These are phyloP conservation scores for Thereuonema tuberculata DNA, from an alignment of 1,140 invertebrate species.

Conservation along the genomic window DNA sequence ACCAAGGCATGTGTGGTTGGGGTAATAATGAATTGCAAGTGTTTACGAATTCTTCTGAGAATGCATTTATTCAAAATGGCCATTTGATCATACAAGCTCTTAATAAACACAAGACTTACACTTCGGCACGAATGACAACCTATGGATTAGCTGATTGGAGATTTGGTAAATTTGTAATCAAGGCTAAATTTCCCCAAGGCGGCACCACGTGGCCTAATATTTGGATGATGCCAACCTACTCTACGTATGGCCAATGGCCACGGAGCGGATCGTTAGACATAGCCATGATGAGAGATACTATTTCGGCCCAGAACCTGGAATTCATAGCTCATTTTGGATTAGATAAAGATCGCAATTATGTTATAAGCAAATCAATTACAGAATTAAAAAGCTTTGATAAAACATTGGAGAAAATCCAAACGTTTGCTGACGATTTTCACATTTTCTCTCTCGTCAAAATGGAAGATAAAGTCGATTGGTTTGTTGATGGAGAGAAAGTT, in stretches of 20 bases:
- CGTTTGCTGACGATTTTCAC: conserved; percentile 4
- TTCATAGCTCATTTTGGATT: background rate
- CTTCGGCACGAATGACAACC: background rate
- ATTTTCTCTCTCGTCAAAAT: background rate
- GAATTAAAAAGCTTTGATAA: too few species aligned
- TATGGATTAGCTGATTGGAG: background rate
- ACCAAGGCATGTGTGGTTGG: background rate
- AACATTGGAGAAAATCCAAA: too few species aligned
- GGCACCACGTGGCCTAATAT: conserved; percentile 28
- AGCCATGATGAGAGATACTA: background rate
- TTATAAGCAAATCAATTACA: too few species aligned
- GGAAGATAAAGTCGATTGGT: background rate
- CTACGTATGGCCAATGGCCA: conserved; percentile 42
- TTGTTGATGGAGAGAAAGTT: background rate
- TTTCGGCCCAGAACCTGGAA: background rate
- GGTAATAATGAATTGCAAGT: background rate
- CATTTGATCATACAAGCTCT: conserved; percentile 1
- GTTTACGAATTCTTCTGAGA: background rate
- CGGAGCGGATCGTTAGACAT: conserved; percentile 41
- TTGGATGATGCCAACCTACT: conserved; percentile 43
- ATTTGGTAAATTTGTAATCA: background rate
- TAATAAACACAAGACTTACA: background rate
- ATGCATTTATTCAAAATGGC: conserved; percentile 1
- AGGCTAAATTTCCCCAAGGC: background rate
- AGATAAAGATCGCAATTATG: background rate